Percentiles rank a stretch among this genome's conserved stretches.
Evolutionary conservation across 2,113 vertebrate genomes (phyloP).

Genomic region (Nipponia nippon): DNA sequence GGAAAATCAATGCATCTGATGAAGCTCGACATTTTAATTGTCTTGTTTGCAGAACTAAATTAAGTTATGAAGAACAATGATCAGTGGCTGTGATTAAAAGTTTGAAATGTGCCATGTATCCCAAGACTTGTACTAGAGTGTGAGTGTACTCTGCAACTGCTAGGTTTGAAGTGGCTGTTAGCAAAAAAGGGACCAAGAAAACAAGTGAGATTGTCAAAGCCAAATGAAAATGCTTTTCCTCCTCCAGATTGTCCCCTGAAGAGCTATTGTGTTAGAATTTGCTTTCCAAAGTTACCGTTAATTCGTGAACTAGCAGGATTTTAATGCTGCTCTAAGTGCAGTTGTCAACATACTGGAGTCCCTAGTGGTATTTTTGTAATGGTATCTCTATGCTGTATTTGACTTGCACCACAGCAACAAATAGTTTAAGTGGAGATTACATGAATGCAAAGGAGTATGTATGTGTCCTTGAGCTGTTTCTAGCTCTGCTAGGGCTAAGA

Average conservation of each 20-base stretch:
- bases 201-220: not conserved
- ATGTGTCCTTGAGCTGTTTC: not conserved
- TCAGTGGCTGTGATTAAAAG: not conserved
- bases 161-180: not conserved
- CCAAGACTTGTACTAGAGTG: not conserved
- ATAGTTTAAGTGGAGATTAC: not conserved
- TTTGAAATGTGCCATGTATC: not conserved
- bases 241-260: not conserved
- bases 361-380: not conserved
- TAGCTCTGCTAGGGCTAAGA: not conserved
- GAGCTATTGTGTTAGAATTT: not conserved
- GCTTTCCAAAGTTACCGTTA: not conserved
- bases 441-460: not conserved
- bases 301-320: not conserved
- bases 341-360: not conserved
- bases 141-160: not conserved
- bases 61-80: not conserved
- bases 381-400: not conserved
- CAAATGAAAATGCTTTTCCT: slow-evolving; percentile 27
- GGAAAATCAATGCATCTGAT: not conserved
- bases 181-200: not conserved
- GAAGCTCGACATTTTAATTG: slow-evolving; percentile 4
- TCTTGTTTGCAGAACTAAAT: not conserved
- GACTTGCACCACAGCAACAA: not conserved
- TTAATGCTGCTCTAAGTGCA: not conserved